A percentile compares a stretch with the other conserved stretches of the same genome.
These are phyloP conservation scores for Oeneis ivallda DNA, from an alignment of 2,888 invertebrate genomes.

Conservation along the genomic window DNA sequence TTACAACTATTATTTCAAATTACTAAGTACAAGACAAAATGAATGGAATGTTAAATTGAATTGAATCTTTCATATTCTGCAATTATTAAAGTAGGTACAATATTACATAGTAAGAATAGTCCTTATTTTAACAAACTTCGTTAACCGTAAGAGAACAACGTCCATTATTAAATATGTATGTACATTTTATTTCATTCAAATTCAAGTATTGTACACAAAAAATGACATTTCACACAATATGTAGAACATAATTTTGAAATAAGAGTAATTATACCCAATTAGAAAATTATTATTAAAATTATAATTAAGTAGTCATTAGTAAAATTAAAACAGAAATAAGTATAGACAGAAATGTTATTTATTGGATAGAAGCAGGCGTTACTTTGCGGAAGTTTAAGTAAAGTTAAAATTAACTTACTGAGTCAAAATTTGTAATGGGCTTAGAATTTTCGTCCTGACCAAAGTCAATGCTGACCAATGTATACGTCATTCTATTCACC, in stretches of 20 bases:
- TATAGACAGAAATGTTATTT: too few relatives aligned
- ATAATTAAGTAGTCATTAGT: not conserved
- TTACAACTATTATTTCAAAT: conserved; percentile 63
- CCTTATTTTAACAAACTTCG: conserved; percentile 17
- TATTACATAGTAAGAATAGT: not conserved
- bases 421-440: too few relatives aligned
- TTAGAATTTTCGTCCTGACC: too few relatives aligned
- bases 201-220: not conserved
- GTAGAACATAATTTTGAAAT: not conserved
- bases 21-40: conserved; percentile 62
- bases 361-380: too few relatives aligned
- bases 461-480: too few relatives aligned
- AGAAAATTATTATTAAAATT: too few relatives aligned
- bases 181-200: too few relatives aligned
- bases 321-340: too few relatives aligned
- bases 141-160: conserved; percentile 25
- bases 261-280: not conserved
- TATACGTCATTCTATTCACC: conserved; percentile 10
- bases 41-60: conserved; percentile 46
- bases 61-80: conserved; percentile 36
- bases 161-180: conserved; percentile 5
- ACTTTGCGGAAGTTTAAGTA: too few relatives aligned
- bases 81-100: conserved; percentile 29
- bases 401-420: too few relatives aligned
- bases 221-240: not conserved